Conservation (phyloP, 1,140 invertebrate species). For the Oryzaephilus surinamensis region DNA sequence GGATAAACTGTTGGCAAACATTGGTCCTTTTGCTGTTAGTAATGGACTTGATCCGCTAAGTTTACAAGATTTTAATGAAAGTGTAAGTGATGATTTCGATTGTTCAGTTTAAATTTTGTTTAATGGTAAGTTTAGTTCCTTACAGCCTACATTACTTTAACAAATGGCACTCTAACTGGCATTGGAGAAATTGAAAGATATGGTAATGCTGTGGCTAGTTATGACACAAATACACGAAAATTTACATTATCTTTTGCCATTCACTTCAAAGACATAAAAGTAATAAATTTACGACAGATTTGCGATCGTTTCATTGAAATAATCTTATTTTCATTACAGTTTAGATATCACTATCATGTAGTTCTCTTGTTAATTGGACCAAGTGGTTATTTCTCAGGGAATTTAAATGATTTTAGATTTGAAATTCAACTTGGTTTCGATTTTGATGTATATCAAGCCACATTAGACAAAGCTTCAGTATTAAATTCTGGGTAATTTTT, state of each 20-base stretch:
- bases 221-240: constrained; percentile 23
- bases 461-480: constrained; percentile 7
- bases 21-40: too few species aligned
- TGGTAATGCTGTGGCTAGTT: constrained; percentile 35
- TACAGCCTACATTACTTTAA: too few species aligned
- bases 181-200: background rate
- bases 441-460: background rate
- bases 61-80: too few species aligned
- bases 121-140: too few species aligned
- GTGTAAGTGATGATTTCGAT: too few species aligned
- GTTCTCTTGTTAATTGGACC: constrained; percentile 41
- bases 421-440: constrained; percentile 6
- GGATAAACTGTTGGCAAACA: too few species aligned
- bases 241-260: background rate
- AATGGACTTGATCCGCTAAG: too few species aligned
- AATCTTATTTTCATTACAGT: background rate
- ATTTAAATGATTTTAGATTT: constrained; percentile 14
- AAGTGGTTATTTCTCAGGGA: constrained; percentile 36
- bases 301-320: background rate
- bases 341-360: constrained; percentile 14
- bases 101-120: too few species aligned
- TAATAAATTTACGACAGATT: background rate
- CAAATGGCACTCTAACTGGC: too few species aligned
- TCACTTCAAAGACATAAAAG: background rate
- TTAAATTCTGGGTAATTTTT: constrained; percentile 30